Evolutionary conservation across 2,888 invertebrate species (phyloP).

Genomic region (Mesodorylaimus sp.): DNA sequence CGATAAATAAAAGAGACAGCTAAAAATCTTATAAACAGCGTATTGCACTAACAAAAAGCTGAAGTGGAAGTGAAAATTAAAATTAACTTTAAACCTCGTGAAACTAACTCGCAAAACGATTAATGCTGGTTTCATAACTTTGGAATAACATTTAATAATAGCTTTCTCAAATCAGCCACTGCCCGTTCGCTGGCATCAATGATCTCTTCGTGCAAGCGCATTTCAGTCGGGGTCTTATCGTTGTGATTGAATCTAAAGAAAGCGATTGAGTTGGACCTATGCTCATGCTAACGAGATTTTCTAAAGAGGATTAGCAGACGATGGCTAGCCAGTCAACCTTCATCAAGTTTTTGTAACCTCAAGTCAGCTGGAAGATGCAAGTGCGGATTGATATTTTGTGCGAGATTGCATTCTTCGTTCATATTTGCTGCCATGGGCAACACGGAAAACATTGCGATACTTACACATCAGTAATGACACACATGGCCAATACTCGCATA

Average conservation of each 20-base stretch:
- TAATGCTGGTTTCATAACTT: not conserved
- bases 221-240: not conserved
- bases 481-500: slow-evolving; percentile 59
- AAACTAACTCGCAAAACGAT: not conserved
- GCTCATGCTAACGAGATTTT: too few relatives aligned
- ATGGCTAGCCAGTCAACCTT: too few relatives aligned
- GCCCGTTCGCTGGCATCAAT: not conserved
- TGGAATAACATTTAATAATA: not conserved
- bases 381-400: too few relatives aligned
- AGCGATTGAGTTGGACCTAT: too few relatives aligned
- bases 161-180: not conserved
- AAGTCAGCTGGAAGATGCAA: too few relatives aligned
- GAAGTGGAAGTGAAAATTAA: not conserved
- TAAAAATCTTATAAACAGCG: not conserved
- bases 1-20: not conserved
- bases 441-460: too few relatives aligned
- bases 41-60: not conserved
- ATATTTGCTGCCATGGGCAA: too few relatives aligned
- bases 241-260: too few relatives aligned
- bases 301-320: too few relatives aligned
- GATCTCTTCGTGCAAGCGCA: not conserved
- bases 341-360: too few relatives aligned
- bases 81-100: not conserved
- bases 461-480: slow-evolving; percentile 63
- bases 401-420: too few relatives aligned